Evolutionary conservation across 2,113 vertebrate species (phyloP).

Genomic region (Tetraodon nigroviridis): DNA sequence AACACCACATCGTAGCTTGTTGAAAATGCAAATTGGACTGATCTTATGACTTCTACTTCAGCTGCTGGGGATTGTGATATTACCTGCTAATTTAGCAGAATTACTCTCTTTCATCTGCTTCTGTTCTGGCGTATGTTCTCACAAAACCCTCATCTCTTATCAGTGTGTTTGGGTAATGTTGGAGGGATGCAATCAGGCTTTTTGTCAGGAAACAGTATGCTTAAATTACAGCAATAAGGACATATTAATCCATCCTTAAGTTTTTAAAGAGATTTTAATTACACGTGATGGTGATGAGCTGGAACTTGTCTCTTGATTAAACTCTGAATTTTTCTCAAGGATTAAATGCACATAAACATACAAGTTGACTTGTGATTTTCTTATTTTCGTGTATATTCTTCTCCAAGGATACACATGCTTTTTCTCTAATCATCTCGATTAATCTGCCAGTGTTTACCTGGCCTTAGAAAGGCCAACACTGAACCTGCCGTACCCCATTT

Average conservation of each 20-base stretch:
- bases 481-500: background rate
- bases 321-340: background rate
- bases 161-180: constrained; percentile 16
- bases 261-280: constrained; percentile 45
- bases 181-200: constrained; percentile 14
- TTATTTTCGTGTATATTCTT: background rate
- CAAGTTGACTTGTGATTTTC: background rate
- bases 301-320: constrained; percentile 36
- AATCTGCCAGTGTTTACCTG: no score
- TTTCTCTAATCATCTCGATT: background rate
- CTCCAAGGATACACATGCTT: background rate
- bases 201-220: constrained; percentile 8
- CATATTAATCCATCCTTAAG: constrained; percentile 9
- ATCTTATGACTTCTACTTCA: constrained; percentile 17
- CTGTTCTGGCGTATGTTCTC: constrained; percentile 30
- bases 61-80: constrained; percentile 4
- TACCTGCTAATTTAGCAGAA: constrained; percentile 12
- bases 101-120: constrained; percentile 12
- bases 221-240: background rate
- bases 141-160: constrained; percentile 33
- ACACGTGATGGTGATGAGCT: constrained; percentile 28
- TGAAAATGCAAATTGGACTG: constrained; percentile 10
- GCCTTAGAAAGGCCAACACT: background rate
- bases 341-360: background rate
- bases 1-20: background rate